These are phyloP conservation scores for Rugalucina vietnamica DNA, from an alignment of 2,888 invertebrate species.

Conservation along the genomic window DNA sequence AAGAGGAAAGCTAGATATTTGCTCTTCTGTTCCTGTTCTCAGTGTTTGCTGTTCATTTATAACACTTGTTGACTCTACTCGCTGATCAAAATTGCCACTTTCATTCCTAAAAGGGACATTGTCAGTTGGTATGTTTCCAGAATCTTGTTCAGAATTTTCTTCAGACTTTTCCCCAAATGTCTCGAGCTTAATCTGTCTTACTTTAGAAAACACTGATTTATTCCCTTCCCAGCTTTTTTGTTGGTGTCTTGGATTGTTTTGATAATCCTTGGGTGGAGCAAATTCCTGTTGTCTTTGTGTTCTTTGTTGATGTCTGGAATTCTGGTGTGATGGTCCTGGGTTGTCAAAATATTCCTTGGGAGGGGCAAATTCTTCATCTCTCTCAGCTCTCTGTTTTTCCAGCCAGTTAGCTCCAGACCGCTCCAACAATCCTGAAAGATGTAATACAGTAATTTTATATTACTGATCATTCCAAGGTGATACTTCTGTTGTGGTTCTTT, in stretches of 20 bases:
- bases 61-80: no score
- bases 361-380: slow-evolving; percentile 77
- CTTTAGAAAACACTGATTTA: neutral
- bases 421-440: slow-evolving; percentile 42
- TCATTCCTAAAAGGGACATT: no score
- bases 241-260: no score
- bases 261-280: neutral
- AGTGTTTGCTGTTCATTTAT: no score
- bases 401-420: slow-evolving; percentile 68
- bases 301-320: slow-evolving; percentile 5
- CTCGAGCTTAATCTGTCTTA: neutral
- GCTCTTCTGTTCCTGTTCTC: neutral
- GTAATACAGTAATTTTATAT: no score
- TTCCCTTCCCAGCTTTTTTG: neutral
- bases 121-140: no score
- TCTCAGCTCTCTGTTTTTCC: slow-evolving; percentile 70
- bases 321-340: neutral
- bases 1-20: neutral
- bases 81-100: no score
- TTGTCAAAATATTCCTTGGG: slow-evolving; percentile 69
- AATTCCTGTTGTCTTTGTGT: neutral
- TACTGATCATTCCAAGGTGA: no score
- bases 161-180: neutral
- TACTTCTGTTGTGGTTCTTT: no score
- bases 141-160: neutral